A percentile compares a stretch with the other conserved stretches of the same genome.
These are phyloP conservation scores for Chaetoderma sp. DNA, from an alignment of 2,888 invertebrate genomes.

Conservation along the genomic window DNA sequence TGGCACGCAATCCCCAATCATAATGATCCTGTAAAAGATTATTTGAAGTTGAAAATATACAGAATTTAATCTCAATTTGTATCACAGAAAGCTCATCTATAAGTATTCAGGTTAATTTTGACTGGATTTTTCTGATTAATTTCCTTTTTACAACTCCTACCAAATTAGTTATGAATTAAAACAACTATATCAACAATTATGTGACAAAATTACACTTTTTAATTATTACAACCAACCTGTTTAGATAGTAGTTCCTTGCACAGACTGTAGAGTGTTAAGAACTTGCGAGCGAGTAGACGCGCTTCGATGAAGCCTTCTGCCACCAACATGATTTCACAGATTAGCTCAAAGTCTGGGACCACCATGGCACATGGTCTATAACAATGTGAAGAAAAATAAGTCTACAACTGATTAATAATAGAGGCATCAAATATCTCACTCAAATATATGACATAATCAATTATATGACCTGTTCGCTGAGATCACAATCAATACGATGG, in stretches of 20 bases:
- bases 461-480: background rate
- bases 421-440: background rate
- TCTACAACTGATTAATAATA: background rate
- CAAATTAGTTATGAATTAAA: too few relatives aligned
- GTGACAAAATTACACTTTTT: too few relatives aligned
- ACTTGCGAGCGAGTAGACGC: conserved; percentile 90
- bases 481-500: too few relatives aligned
- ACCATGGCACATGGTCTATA: conserved; percentile 97
- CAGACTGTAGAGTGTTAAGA: conserved; percentile 93
- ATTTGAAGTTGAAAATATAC: background rate
- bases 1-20: conserved; percentile 94
- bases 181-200: too few relatives aligned
- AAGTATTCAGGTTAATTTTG: too few relatives aligned
- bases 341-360: conserved; percentile 95
- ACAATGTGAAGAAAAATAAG: conserved; percentile 47
- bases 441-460: too few relatives aligned
- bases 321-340: conserved; percentile 98
- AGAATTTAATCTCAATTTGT: conserved; percentile 10
- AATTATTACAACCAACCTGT: conserved; percentile 65
- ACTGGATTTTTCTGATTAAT: too few relatives aligned
- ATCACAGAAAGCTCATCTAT: too few relatives aligned
- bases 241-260: conserved; percentile 95
- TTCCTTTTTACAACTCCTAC: too few relatives aligned
- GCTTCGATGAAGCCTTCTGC: conserved; percentile 98
- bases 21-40: conserved; percentile 85